phyloP scores from a whole-genome alignment of 2,113 vertebrate genomes.

The Nyctibius bracteatus region DNA sequence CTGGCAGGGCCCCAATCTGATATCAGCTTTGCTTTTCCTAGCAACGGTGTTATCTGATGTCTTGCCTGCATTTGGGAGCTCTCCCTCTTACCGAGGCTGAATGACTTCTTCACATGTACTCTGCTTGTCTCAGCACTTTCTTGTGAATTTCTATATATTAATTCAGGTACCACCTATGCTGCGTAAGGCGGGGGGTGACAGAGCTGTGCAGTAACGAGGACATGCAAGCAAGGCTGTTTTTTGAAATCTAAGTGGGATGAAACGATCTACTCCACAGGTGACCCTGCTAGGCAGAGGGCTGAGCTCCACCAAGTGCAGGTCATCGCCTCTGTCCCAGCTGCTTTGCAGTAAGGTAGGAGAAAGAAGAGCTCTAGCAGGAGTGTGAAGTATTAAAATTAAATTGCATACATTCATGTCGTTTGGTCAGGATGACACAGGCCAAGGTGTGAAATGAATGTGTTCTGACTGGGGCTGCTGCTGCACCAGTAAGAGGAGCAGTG shows the following conservation, averaged over 20 bases:
- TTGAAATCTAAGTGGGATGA: background rate
- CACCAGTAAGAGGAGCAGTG: background rate
- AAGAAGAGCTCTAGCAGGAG: background rate
- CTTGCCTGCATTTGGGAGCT: background rate
- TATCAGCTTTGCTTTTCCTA: background rate
- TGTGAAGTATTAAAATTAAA: background rate
- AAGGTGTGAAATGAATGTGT: background rate
- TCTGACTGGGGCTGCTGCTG: background rate
- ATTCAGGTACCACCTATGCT: background rate
- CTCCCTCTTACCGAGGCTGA: background rate
- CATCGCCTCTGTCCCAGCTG: rapidly evolving
- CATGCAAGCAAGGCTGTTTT: background rate
- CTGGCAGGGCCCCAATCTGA: background rate
- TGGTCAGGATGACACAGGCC: background rate
- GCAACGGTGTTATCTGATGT: background rate
- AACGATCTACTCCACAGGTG: background rate
- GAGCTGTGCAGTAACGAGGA: rapidly evolving
- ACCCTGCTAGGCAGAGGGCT: background rate
- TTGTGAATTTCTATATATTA: background rate
- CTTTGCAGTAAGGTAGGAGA: background rate
- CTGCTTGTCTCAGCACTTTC: conserved; percentile 12
- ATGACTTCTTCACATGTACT: background rate
- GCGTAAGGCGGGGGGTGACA: background rate
- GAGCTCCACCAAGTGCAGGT: background rate
- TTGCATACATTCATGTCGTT: rapidly evolving